These are phyloP conservation scores for Synergus umbraculus DNA, from an alignment of 2,888 invertebrate species.

Conservation along the genomic window DNA sequence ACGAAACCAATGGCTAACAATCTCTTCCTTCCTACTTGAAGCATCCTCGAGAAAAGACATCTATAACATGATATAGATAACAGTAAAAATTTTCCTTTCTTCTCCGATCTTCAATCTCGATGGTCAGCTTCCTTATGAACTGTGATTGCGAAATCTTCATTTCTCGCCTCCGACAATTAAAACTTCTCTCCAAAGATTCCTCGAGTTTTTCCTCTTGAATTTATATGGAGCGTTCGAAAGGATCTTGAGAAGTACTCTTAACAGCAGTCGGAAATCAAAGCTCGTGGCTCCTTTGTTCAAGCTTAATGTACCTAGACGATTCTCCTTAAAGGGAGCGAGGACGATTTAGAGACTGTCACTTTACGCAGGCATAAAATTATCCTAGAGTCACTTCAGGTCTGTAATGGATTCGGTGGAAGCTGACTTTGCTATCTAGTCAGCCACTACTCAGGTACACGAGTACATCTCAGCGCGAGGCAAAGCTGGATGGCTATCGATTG, in stretches of 20 bases:
- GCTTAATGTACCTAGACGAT: conserved; percentile 49
- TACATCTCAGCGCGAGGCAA: background rate
- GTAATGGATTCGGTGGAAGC: conserved; percentile 50
- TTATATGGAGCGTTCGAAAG: conserved; percentile 22
- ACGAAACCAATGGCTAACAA: background rate
- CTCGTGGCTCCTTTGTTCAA: conserved; percentile 49
- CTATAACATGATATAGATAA: too few species aligned
- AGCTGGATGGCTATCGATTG: conserved; percentile 66
- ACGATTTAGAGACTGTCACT: conserved; percentile 54
- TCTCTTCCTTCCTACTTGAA: too few species aligned
- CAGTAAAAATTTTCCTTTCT: background rate
- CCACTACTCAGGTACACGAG: conserved; percentile 17
- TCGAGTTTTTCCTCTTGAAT: background rate
- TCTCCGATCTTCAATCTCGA: background rate
- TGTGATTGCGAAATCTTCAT: background rate
- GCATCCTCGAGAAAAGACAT: too few species aligned
- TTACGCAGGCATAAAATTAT: conserved; percentile 55
- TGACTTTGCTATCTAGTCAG: conserved; percentile 41
- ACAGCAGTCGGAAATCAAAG: conserved; percentile 52
- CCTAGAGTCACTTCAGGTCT: conserved; percentile 51
- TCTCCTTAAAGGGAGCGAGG: conserved; percentile 41
- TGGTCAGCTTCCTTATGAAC: background rate
- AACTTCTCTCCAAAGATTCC: background rate
- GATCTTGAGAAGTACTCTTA: conserved; percentile 41
- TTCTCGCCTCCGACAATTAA: conserved; percentile 25